Base-by-base conservation (phyloP, 2,888 invertebrate species). In the Geophilus truncorum region DNA sequence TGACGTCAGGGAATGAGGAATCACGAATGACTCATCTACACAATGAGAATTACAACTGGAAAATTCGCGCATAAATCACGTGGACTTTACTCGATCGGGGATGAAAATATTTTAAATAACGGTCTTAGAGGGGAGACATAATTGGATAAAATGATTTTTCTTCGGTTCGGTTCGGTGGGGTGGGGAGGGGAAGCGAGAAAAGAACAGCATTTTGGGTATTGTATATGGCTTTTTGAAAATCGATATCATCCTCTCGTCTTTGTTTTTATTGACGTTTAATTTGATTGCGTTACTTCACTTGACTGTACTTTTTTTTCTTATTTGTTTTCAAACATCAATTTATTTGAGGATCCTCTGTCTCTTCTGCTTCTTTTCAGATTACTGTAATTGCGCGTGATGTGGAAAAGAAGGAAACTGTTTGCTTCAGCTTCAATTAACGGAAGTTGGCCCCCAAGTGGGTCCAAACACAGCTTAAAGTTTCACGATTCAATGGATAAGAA, bases 1-100 rank as follows among this genome's bases (percentile, higher is more conserved):
- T 70, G 70, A 70, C 70, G 70, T 70, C 70, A 70, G 70, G 70
- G 70, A 70, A 70, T 70, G 70, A 70, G 70, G n/a, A 70, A 70
- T 70, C 70, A 70, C 70, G 70, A 28, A 28, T 70, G 70, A 70
- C 70, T 70, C 70, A 70, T 70, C 70, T 70, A 23, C 70, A 25
- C 70, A 70, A 70, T 70, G 70, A 12, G 25, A 70, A 70, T 70
- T 70, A 70, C 70, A 70, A 70, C 70, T 70, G 70, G 25, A 70
- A 70, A 70, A 70, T 70, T 70, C 70, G 28, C 4, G 6, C 28
- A 70, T 70, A 70, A 70, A 70, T 70, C 70, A 70, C 28, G n/a
- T 70, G 25, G 25, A 70, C 4, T 70, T 70, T 51, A 51, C 51
- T n/a, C n/a, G 23, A 10, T 5, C 3, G 7, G 6, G 70, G 25